Evolutionary conservation across 2,113 vertebrate genomes (phyloP), one percentile per base, ranked within the genome.

Genomic region (Butorides virescens): DNA sequence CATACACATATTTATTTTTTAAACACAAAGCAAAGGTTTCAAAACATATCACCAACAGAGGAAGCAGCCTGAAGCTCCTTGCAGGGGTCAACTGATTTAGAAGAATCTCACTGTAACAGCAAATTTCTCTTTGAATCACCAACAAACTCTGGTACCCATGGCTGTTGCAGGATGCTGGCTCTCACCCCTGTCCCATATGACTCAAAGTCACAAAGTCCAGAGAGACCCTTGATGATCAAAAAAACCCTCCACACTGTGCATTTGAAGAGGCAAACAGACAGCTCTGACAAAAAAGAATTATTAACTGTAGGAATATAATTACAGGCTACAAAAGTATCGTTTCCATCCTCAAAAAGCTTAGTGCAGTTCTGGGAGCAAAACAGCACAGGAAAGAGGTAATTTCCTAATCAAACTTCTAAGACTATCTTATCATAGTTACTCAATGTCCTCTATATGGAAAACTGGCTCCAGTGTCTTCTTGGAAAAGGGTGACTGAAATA

Each of bases 341-440:
- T 84, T 82, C 59, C 47, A 52, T 63, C 59, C 36, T 87, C 23
- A 81, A 90, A 90, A 84, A 68, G 11, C 49, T 70, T 73, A 68
- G 25, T 74, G 42, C 23, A 77, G 16, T 77, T 95, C 76, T 92
- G 86, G 50, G 81, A 94, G 59, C 37, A 93, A 66, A 82, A 53
- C 32, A 95, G 76, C 27, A 76, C 11, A 77, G 92, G 92, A 86
- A 89, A 12, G 42, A 96, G 58, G 44, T 42, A 44, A 71, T 84
- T 85, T 97, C 75, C 66, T 76, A 91, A 91, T 92, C 55, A 88
- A 82, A 87, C 44, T 86, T 93, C 63, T 81, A 53, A 83, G 34
- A 78, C n/a, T 77, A 50, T 66, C 77, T 87, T 91, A 91, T 87
- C 73, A 70, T 25, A 87, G n/a, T 42, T 83, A 61, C 36, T 87